Evolutionary conservation across 2,888 invertebrate genomes (phyloP).

Genomic region (Lepidochitona cinerea): DNA sequence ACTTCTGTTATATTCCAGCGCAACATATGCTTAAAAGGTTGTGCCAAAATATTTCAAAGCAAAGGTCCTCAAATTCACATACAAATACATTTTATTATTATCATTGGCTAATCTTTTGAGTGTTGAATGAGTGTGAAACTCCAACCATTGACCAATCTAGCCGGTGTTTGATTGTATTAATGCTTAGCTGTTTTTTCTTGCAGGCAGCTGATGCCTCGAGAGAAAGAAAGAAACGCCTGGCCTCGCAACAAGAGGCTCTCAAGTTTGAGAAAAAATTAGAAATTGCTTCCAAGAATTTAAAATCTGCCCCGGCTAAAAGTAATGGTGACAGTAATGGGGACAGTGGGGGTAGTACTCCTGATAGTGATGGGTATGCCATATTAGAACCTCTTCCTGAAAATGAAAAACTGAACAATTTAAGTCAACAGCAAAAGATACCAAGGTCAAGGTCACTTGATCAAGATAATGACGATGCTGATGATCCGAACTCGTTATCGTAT

Average conservation of each 20-base stretch:
- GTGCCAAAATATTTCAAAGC: no score
- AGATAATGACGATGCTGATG: background rate
- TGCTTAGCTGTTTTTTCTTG: conserved; percentile 14
- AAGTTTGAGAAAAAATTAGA: conserved; percentile 62
- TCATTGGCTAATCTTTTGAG: no score
- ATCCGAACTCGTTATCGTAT: background rate
- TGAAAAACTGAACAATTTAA: background rate
- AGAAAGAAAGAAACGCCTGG: conserved; percentile 59
- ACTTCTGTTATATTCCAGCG: no score
- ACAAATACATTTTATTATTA: no score
- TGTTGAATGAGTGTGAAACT: no score
- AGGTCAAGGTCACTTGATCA: background rate
- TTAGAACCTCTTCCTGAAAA: background rate
- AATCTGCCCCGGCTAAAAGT: conserved; percentile 19
- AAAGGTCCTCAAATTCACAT: no score
- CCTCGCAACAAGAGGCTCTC: conserved; percentile 50
- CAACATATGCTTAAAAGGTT: no score
- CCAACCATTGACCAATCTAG: no score
- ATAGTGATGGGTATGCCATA: background rate
- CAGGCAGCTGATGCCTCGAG: conserved; percentile 57
- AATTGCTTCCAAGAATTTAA: conserved; percentile 49
- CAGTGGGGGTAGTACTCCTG: background rate
- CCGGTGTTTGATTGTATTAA: no score
- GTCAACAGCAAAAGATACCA: background rate
- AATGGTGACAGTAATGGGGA: background rate